phyloP scores from a whole-genome alignment of 2,888 invertebrate genomes.

The Drosophila limbata region DNA sequence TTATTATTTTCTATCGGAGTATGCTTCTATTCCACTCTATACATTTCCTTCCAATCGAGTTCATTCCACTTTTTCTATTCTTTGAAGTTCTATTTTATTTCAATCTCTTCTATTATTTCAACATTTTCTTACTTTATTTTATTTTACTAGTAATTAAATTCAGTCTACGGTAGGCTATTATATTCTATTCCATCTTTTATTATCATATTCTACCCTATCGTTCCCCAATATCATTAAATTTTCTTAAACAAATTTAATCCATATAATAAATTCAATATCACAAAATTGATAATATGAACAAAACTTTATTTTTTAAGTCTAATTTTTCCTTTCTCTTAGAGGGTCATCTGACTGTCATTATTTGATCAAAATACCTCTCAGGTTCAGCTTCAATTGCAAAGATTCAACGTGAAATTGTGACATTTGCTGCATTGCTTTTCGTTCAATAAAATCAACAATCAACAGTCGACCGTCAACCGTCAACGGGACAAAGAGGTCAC shows the following conservation, averaged over 20 bases:
- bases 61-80: too few relatives aligned
- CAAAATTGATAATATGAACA: neutral
- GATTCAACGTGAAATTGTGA: constrained; percentile 46
- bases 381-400: constrained; percentile 2
- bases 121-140: too few relatives aligned
- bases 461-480: constrained; percentile 37
- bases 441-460: constrained; percentile 64
- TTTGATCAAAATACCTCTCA: constrained; percentile 2
- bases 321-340: neutral
- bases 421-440: constrained; percentile 44
- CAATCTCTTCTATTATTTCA: too few relatives aligned
- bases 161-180: too few relatives aligned
- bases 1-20: too few relatives aligned
- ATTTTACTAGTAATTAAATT: too few relatives aligned
- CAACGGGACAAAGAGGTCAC: constrained; percentile 22
- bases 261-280: neutral
- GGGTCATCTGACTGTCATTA: neutral
- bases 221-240: too few relatives aligned
- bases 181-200: too few relatives aligned
- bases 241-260: too few relatives aligned
- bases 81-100: too few relatives aligned
- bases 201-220: too few relatives aligned
- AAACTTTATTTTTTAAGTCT: neutral
- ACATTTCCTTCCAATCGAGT: neutral
- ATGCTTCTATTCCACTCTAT: neutral